Base-by-base conservation (phyloP, 2,888 invertebrate genomes). In the Drosophila multiciliata region DNA sequence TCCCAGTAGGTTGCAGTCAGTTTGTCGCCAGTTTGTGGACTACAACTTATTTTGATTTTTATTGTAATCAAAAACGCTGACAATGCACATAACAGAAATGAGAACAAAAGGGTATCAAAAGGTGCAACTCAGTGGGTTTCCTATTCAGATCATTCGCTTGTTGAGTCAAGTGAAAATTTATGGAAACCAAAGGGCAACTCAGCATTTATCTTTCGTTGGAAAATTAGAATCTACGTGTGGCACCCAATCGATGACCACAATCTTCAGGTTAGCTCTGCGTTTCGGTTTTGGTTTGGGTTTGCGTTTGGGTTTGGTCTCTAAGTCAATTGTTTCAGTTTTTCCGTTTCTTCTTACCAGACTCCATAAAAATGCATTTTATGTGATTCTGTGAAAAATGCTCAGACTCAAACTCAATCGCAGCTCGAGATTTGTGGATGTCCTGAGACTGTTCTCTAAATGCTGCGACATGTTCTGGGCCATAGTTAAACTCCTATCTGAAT, bases 1-100 rank as follows among this genome's bases (percentile, higher is more conserved):
- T 61, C 73, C 52, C 73, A 62, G 74, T 67, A 50, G 69, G 73
- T 53, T 73, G 66, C 79, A 75, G 71, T 66, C 64, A 40, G 69
- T 40, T 66, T 78, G 80, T 83, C 83, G 69, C 81, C 82, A 78
- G 72, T n/a, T n/a, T n/a, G n/a, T 57, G 64, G 69, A 71, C 77
- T 76, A 90, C 91, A 91, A 86, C 90, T 90, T 91, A 91, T 91
- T 91, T 85, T 81, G 78, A 75, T 82, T 83, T 83, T 86, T 82
- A 80, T 87, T 83, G 70, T 73, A 77, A 83, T 79, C 72, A 67
- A 52, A 66, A 71, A 75, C 60, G 70, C 76, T 82, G 90, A 87
- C 79, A 73, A 73, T 74, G 87, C 49, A 73, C 64, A 72, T 70
- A 73, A 75, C 66, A 75, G 42, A 62, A 48, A 20, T n/a, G 8